Evolutionary conservation across 2,797 vertebrate genomes (phyloP), one percentile per base, ranked within the genome.

Genomic region (Dendrocincla tyrannina): DNA sequence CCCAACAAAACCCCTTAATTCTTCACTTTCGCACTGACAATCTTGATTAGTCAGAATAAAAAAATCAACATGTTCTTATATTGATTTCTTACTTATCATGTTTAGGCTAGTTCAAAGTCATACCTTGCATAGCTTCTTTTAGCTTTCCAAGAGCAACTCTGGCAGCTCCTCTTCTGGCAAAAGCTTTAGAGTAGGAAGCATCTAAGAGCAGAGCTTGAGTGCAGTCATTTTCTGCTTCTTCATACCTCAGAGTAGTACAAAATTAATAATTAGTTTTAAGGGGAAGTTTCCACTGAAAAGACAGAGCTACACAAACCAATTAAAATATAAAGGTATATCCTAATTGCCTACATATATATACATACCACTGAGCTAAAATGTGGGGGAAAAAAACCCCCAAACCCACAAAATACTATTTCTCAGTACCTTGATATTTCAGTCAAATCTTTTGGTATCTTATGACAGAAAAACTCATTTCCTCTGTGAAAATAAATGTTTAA

Each of bases 171-270:
- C 99, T 98, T 91, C 99, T 98, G 69, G 99, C 99, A 69, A 99
- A 99, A 24, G 99, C 99, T 98, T 99, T 99, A 56, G 98, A 98
- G 96, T 99, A 99, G 0, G 98, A 98, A 14, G 89, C 79, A 97
- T 99, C 99, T 85, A 99, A 97, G 55, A 93, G 95, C 56, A 99
- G 97, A 72, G 99, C 99, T 85, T 92, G 97, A 23, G 98, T 98
- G 94, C 99, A 99, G 96, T 99, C 99, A 69, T 98, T 96, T 97
- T 99, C 99, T 35, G 99, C 99, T 94, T 99, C 99, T 77, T 97
- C 89, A 49, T 98, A 99, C 96, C 99, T 99, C 88, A 92, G 28
- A 5, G 0, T 2, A 87, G 44, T 13, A 91, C 8, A 95, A 79
- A 88, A 95, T 91, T 86, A 93, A 68, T 17, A 33, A 47, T 41